Base-by-base conservation (phyloP, 53 echinoderm and acorn worm species). In the Actinopyga echinites region DNA sequence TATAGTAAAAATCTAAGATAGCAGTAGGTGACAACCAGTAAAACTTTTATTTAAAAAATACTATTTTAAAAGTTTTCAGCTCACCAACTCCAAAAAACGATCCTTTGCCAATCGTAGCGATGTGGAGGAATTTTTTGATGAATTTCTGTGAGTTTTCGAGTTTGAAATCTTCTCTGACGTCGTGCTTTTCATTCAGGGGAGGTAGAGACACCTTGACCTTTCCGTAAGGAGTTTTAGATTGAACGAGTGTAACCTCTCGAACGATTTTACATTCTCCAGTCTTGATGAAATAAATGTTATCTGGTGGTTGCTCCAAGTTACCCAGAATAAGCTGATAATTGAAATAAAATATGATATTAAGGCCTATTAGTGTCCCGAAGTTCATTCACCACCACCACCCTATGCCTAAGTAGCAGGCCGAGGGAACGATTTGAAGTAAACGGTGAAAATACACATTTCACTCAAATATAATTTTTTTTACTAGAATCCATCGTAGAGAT, bases 51-150 rank as follows among this genome's bases (percentile, higher is more conserved):
- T 20, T 11, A 20, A 13, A 55, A 11, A 55, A 55, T 13, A 20
- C 11, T 55, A 20, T 13, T 55, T 20, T 11, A 55, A 20, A 77
- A 13, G 12, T 28, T 28, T 26, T 30, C 11, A 36, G 64, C 90
- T 42, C 34, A 97, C 97, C 97, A 28, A 97, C 97, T 30, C 97
- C 94, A 42, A 97, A 97, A 89, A 89, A 94, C 17, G 84, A 77
- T 21, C 97, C 97, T 61, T 80, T 88, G 32, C 94, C 92, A 43
- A 94, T 82, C 22, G 90, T 90, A 29, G 90, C 85, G 25, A 97
- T 86, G 68, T 97, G 92, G 6, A 97, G 89, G 15, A 88, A 67
- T 34, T 92, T 91, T 20, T 82, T 78, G n/a, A 85, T 74, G 29
- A 94, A 84, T 29, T 56, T 83, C 82, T 94, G 92, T 63, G 74